Conservation (phyloP, 2,888 invertebrate species). For the Ectemnius lituratus region DNA sequence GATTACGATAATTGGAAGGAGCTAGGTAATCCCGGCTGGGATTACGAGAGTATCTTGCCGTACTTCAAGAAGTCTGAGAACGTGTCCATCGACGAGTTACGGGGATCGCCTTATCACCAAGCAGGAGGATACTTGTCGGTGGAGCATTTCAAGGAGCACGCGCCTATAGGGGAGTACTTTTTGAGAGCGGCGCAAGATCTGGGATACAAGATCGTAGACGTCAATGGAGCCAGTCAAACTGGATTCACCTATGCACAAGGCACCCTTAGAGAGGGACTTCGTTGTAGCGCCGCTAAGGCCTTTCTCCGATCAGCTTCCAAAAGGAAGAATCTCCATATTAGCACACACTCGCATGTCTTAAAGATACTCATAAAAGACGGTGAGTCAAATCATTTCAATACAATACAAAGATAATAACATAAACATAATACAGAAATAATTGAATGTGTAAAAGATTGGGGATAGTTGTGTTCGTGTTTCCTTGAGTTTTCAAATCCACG, state of each 20-base stretch:
- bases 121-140: slow-evolving; percentile 86
- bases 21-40: slow-evolving; percentile 89
- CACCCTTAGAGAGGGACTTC: slow-evolving; percentile 86
- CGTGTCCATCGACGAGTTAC: slow-evolving; percentile 83
- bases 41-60: slow-evolving; percentile 85
- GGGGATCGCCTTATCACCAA: slow-evolving; percentile 83
- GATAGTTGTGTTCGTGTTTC: no score
- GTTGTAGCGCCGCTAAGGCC: slow-evolving; percentile 92
- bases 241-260: slow-evolving; percentile 89
- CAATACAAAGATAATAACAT: no score
- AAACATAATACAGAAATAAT: no score
- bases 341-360: slow-evolving; percentile 84
- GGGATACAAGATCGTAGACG: slow-evolving; percentile 85
- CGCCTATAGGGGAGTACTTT: slow-evolving; percentile 85
- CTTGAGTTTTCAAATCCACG: no score
- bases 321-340: slow-evolving; percentile 86
- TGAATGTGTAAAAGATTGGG: no score
- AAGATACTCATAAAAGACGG: slow-evolving; percentile 80
- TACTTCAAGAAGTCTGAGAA: slow-evolving; percentile 91
- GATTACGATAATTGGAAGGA: slow-evolving; percentile 93
- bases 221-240: slow-evolving; percentile 88
- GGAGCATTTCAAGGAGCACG: slow-evolving; percentile 83
- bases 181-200: slow-evolving; percentile 85
- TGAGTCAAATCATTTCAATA: no score
- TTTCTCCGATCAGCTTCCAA: slow-evolving; percentile 85